A percentile compares a stretch with the other conserved stretches of the same genome.
Evolutionary conservation across 2,888 invertebrate species (phyloP).

Genomic region (Syritta pipiens): DNA sequence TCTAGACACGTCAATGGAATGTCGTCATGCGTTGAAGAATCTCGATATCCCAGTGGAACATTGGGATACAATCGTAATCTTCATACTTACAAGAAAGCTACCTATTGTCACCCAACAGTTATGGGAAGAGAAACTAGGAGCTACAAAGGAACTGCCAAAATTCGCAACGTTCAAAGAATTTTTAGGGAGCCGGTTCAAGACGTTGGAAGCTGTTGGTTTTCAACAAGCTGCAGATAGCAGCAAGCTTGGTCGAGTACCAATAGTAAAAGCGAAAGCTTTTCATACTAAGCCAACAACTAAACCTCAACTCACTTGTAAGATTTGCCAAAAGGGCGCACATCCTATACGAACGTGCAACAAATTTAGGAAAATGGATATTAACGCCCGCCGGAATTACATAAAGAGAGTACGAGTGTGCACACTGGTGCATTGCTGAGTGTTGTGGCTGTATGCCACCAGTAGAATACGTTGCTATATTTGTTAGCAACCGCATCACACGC

Average conservation of each 20-base stretch:
- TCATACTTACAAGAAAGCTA: no score
- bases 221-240: neutral
- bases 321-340: slow-evolving; percentile 4
- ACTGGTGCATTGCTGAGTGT: neutral
- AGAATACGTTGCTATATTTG: slow-evolving; percentile 7
- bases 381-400: neutral
- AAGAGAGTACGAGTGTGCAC: neutral
- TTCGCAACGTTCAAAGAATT: no score
- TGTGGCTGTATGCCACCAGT: no score
- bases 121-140: no score
- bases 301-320: slow-evolving; percentile 9
- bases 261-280: neutral
- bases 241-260: no score
- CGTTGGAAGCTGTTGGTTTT: neutral
- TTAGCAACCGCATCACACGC: slow-evolving; percentile 4
- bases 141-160: no score
- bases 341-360: neutral
- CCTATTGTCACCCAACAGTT: no score
- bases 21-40: no score
- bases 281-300: no score
- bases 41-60: no score
- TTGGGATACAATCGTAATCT: no score
- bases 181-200: neutral
- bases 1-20: no score
- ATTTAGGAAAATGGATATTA: slow-evolving; percentile 11